A percentile compares a stretch with the other conserved stretches of the same genome.
These are phyloP conservation scores for Eidolon dupreanum DNA, from an alignment of 2,797 vertebrate species.

Conservation along the genomic window DNA sequence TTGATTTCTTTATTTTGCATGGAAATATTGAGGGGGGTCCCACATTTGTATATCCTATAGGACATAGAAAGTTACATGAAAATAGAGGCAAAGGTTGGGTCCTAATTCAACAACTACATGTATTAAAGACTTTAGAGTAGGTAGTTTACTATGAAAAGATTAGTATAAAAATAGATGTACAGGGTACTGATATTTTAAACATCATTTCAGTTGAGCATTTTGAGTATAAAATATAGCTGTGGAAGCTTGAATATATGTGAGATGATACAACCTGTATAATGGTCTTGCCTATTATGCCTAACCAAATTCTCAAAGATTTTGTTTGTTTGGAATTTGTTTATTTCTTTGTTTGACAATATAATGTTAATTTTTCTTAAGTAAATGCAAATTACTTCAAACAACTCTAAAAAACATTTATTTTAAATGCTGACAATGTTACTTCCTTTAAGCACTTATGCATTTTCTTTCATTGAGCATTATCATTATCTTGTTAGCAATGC, in stretches of 20 bases:
- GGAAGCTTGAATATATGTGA: background rate
- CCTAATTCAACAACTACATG: background rate
- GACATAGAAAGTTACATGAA: background rate
- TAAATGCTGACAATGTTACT: background rate
- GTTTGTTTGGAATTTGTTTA: background rate
- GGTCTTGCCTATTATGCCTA: background rate
- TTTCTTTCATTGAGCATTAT: background rate
- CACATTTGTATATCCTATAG: background rate
- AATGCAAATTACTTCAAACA: background rate
- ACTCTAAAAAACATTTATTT: background rate
- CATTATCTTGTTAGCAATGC: background rate
- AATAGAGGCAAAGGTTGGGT: background rate
- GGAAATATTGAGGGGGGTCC: background rate
- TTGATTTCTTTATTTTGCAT: background rate
- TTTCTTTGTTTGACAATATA: background rate
- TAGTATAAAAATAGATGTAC: background rate
- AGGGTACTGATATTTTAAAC: background rate
- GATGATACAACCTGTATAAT: background rate
- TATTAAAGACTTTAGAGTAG: background rate
- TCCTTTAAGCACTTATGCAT: background rate
- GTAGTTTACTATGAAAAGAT: background rate
- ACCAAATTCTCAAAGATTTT: background rate
- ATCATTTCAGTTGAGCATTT: background rate
- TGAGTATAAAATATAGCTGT: background rate
- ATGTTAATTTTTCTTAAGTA: background rate